Conservation (phyloP, 2,797 vertebrate species). For the Epinephelus malabaricus region DNA sequence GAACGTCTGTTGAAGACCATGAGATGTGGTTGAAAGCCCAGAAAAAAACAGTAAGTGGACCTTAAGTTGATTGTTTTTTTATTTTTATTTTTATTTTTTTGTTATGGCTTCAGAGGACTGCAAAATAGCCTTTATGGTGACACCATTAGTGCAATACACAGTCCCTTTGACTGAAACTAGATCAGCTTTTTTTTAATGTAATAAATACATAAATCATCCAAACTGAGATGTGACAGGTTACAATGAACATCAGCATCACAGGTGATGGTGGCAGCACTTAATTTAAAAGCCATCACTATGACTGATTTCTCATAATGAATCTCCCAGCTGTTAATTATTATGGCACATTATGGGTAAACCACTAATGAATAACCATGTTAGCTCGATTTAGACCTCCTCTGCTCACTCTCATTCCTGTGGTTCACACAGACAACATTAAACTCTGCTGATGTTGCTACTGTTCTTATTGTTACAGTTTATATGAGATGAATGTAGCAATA, state of each 20-base stretch:
- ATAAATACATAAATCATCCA: slow-evolving; percentile 23
- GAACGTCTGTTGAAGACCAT: neutral
- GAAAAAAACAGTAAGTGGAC: slow-evolving; percentile 8
- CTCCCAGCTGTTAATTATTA: slow-evolving; percentile 26
- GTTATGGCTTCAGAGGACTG: slow-evolving; percentile 2
- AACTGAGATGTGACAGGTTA: slow-evolving; percentile 56
- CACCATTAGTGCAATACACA: slow-evolving; percentile 35
- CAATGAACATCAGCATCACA: slow-evolving; percentile 32
- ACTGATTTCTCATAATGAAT: slow-evolving; percentile 38
- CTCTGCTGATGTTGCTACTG: slow-evolving; percentile 86
- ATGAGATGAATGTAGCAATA: slow-evolving; percentile 84
- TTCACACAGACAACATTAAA: slow-evolving; percentile 76
- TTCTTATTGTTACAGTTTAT: slow-evolving; percentile 86
- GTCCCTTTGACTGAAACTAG: slow-evolving; percentile 49
- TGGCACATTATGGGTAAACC: slow-evolving; percentile 61
- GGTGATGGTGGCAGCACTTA: slow-evolving; percentile 5
- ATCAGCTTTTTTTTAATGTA: slow-evolving; percentile 18
- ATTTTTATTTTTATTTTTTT: neutral
- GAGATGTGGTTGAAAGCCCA: slow-evolving; percentile 18
- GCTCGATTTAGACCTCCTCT: slow-evolving; percentile 18
- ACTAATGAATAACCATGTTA: slow-evolving; percentile 58
- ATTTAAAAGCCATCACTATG: slow-evolving; percentile 32
- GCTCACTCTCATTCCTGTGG: slow-evolving; percentile 59
- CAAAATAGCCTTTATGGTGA: slow-evolving; percentile 47
- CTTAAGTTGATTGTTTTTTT: neutral